Evolutionary conservation across 2,797 vertebrate genomes (phyloP).

Genomic region (Anas georgica): DNA sequence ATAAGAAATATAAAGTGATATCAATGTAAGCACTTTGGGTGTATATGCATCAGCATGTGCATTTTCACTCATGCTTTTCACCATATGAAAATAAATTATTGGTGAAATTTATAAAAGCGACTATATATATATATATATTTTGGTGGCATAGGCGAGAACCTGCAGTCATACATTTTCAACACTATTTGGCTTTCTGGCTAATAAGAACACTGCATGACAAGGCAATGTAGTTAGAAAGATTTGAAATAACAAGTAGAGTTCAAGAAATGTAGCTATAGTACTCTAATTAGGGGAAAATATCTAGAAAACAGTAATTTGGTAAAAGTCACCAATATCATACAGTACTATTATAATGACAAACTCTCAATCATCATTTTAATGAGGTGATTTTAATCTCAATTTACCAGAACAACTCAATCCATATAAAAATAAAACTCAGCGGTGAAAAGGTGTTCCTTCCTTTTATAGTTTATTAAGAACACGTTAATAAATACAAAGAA

Average conservation of each 20-base stretch:
- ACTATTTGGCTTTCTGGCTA: constrained; percentile 16
- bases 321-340: constrained; percentile 36
- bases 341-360: constrained; percentile 36
- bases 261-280: neutral
- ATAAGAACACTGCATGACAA: neutral
- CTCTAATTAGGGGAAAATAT: neutral
- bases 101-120: constrained; percentile 8
- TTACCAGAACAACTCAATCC: constrained; percentile 8
- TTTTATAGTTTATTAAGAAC: neutral
- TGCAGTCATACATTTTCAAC: constrained; percentile 30
- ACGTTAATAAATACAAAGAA: neutral
- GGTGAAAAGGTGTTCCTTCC: neutral
- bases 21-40: neutral
- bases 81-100: constrained; percentile 22
- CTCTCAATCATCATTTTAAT: constrained; percentile 48
- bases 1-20: constrained; percentile 58
- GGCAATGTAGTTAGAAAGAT: neutral
- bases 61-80: constrained; percentile 20
- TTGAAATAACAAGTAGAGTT: neutral
- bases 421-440: neutral
- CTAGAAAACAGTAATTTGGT: constrained; percentile 46
- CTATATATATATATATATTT: neutral
- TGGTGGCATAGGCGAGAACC: neutral
- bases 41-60: neutral
- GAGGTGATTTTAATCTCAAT: constrained; percentile 24